A percentile compares a stretch with the other conserved stretches of the same genome.
Evolutionary conservation across 2,797 vertebrate genomes (phyloP).

Genomic region (Molossus alvarezi): DNA sequence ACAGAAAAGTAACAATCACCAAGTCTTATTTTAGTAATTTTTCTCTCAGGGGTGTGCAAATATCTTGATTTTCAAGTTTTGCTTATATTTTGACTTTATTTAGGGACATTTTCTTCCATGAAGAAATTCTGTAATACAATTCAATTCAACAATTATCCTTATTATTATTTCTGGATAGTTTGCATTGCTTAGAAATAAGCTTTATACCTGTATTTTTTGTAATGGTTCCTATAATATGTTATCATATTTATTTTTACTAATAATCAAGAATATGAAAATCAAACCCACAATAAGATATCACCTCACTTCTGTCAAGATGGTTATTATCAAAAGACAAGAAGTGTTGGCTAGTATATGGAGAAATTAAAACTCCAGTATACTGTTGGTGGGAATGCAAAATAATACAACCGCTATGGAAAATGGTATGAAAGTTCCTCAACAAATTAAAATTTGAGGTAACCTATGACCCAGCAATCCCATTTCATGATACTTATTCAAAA

Average conservation of each 20-base stretch:
- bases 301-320: too few relatives aligned
- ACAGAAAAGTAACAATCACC: not conserved
- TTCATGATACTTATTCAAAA: not conserved
- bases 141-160: not conserved
- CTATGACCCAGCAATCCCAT: not conserved
- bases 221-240: not conserved
- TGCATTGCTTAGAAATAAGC: not conserved
- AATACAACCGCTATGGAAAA: too few relatives aligned
- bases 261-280: too few relatives aligned
- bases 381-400: too few relatives aligned
- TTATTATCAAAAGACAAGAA: too few relatives aligned
- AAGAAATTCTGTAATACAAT: not conserved
- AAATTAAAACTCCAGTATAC: too few relatives aligned
- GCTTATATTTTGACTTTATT: not conserved
- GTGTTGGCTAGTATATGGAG: too few relatives aligned
- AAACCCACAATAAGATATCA: too few relatives aligned
- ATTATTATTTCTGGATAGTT: not conserved
- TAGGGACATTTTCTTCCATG: not conserved
- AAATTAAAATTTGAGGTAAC: not conserved
- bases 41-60: not conserved
- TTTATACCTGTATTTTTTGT: not conserved
- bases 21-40: not conserved
- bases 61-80: not conserved
- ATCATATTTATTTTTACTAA: not conserved
- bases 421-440: not conserved